These are phyloP conservation scores for Acanthurus leucopareius DNA, from an alignment of 2,797 vertebrate species.

Conservation along the genomic window DNA sequence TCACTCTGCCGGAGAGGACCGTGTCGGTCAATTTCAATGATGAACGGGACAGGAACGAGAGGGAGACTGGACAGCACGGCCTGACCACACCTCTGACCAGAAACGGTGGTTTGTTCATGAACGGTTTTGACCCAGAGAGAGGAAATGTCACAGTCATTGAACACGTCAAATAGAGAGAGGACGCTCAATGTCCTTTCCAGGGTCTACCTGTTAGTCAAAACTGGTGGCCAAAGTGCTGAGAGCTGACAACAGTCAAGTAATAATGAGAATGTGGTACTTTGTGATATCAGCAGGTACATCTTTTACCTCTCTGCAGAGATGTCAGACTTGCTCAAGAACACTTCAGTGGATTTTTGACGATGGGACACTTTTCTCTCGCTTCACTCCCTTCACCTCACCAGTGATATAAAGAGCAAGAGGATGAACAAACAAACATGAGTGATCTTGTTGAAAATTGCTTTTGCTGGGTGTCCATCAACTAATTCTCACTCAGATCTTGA, in stretches of 20 bases:
- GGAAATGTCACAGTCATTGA: conserved; percentile 91
- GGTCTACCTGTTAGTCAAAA: background rate
- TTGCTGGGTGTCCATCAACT: background rate
- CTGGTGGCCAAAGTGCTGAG: conserved; percentile 5
- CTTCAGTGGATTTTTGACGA: background rate
- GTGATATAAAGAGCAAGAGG: conserved; percentile 24
- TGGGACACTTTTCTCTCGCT: background rate
- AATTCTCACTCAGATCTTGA: background rate
- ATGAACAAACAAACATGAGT: conserved; percentile 10
- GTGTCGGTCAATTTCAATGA: conserved; percentile 90
- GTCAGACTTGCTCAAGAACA: background rate
- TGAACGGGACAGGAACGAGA: conserved; percentile 84
- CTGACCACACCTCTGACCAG: conserved; percentile 83
- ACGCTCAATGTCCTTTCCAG: background rate
- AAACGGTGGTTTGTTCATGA: conserved; percentile 90
- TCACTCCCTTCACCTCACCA: background rate
- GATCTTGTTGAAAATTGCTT: background rate
- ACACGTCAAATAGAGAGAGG: conserved; percentile 87
- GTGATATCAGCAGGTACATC: conserved; percentile 14
- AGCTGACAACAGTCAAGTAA: conserved; percentile 26
- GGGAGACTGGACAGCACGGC: conserved; percentile 71
- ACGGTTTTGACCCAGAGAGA: conserved; percentile 87
- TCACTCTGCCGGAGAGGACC: conserved; percentile 89
- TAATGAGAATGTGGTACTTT: conserved; percentile 7
- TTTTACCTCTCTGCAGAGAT: background rate